Base-by-base conservation (phyloP, 2,113 vertebrate species). In the Ivindomyrus marchei region DNA sequence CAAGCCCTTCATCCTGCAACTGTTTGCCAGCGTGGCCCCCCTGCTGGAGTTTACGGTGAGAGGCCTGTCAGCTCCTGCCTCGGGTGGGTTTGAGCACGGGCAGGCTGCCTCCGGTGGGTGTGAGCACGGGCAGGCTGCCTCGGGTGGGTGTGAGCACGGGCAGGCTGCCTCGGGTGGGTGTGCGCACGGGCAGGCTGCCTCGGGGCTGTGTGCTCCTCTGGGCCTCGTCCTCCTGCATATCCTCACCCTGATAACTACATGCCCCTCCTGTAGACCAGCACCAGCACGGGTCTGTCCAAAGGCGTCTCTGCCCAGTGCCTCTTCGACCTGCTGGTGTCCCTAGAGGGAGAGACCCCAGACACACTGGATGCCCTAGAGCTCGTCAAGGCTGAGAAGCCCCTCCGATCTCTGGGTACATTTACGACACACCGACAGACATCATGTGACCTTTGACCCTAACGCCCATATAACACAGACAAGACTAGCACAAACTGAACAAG, bases 231-330 rank as follows among this genome's bases (percentile, higher is more conserved):
- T 77, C 70, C 36, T 80, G 74, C 4, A 5, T 62, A 21, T 66
- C 4, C 10, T 19, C 11, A 58, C 31, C 31, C n/a, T 36, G 9
- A 58, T 42, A 7, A 17, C 39, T n/a, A 1, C 21, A 11, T 62
- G 1, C n/a, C 36, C 31, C 53, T 5, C 8, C 86, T 27, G 7
- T 89, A 97, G 96, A 96, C 94, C 83, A 95, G 94, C 92, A 92
- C 97, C 88, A 98, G 95, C 86, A 97, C 95, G 0, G 97, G 97
- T 31, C 92, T 96, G 89, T 96, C 94, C 77, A 99, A 99, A 94
- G 98, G 98, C 0, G 98, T 99, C 90, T 99, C 98, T 0, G 96
- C 98, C 53, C 98, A 99, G 94, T 99, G 98, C 94, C 95, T 99
- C 9, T 99, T 99, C 91, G 98, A 99, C 93, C 96, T 99, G 91